Evolutionary conservation across 1,140 invertebrate species (phyloP), one percentile per base, ranked within the genome.

Genomic region (Dinoponera quadriceps): DNA sequence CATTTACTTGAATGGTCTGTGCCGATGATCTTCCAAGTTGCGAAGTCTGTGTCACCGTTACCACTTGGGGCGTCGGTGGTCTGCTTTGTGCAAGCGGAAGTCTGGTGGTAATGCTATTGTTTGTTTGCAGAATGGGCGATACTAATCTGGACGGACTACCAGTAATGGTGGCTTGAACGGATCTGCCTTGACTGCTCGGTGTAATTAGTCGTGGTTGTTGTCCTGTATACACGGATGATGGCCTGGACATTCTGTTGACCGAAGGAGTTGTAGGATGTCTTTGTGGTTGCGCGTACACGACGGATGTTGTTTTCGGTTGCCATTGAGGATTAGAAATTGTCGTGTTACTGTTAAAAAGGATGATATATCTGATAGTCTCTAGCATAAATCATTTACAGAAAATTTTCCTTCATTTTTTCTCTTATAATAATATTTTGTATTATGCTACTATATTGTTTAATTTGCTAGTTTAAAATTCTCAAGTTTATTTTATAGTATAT

Each of bases 151-250:
- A 91, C 11, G 93, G 89, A 51, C 90, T 88, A n/a, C 92, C 93
- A 55, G 93, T 91, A 7, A 94, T 92, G 9, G 92, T 91, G 18
- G 93, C 90, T 88, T 94, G 94, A n/a, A 94, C 90, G 16, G 93
- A 89, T 62, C 94, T 91, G 51, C 91, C 91, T 65, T 90, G 90
- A 20, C 9, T 62, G 20, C 86, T 78, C 11, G 88, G 83, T 3
- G 88, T 82, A 29, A 89, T 91, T 27, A 92, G 74, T 44, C 94
- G 66, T 9, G 92, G 89, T 54, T 92, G 92, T 59, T 91, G 93
- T 25, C 90, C 85, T 14, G 90, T 90, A 20, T 93, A 93, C 13
- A 86, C 77, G 1, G 88, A 69, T 11, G 90, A 78, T 44, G 93
- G 90, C 81, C 92, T 83, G n/a, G 91, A 87, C 25, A 93, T 87